A percentile compares a stretch with the other conserved stretches of the same genome.
phyloP scores from a whole-genome alignment of 2,113 vertebrate genomes.

The Recurvirostra avosetta region DNA sequence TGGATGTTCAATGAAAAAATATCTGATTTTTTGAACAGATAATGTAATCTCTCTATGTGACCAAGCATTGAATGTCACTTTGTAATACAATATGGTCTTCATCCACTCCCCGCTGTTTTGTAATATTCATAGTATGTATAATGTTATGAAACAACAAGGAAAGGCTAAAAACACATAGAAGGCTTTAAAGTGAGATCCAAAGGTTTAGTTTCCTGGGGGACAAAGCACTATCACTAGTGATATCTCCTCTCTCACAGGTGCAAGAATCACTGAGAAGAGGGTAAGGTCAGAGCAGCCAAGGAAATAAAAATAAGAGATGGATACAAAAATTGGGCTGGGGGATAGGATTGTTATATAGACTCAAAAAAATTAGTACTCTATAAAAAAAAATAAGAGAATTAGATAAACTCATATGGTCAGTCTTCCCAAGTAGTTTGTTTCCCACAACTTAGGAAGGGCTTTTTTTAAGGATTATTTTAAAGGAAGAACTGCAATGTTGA shows the following conservation, averaged over 20 bases:
- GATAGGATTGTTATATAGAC: not conserved
- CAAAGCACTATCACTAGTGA: not conserved
- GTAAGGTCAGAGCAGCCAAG: not conserved
- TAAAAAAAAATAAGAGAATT: not conserved
- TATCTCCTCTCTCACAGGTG: not conserved
- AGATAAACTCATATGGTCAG: not conserved
- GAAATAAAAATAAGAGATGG: not conserved
- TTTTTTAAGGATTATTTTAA: not conserved
- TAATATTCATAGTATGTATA: not conserved
- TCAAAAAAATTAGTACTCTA: not conserved
- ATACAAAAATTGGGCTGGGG: not conserved
- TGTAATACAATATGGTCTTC: not conserved
- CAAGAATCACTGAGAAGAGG: not conserved
- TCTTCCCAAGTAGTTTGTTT: not conserved
- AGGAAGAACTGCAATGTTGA: not conserved
- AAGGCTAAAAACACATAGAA: not conserved
- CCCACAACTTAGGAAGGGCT: not conserved
- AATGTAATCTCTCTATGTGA: not conserved
- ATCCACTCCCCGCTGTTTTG: not conserved
- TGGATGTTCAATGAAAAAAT: not conserved
- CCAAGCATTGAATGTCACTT: not conserved
- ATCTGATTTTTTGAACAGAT: not conserved
- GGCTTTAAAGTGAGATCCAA: not conserved
- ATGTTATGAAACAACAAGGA: not conserved
- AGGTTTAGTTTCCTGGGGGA: not conserved